Conservation (phyloP, 1,140 invertebrate genomes). For the Pantala flavescens region DNA sequence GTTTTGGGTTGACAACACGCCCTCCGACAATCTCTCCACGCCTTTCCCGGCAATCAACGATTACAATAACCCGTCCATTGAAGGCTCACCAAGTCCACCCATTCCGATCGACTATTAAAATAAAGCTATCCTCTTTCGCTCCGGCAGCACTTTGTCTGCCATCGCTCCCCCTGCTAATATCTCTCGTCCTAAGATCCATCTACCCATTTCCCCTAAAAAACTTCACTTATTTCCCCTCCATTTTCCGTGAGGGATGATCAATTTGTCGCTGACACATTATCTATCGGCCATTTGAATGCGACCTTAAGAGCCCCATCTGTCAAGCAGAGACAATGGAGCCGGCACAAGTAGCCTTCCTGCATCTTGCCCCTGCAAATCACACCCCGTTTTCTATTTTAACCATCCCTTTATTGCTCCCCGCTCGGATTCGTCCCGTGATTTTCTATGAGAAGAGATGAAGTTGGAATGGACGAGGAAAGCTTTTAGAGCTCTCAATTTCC, state of each 20-base stretch:
- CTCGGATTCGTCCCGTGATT: background rate
- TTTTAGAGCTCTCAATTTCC: no score
- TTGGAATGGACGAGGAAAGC: no score
- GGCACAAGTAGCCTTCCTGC: background rate
- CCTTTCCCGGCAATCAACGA: no score
- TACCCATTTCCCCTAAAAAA: background rate
- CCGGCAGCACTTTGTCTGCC: no score
- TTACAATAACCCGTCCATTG: no score
- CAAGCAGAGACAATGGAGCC: background rate
- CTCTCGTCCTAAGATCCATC: no score
- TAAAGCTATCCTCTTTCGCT: no score
- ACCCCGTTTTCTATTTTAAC: background rate
- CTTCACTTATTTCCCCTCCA: background rate
- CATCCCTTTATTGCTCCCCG: background rate
- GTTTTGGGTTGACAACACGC: background rate
- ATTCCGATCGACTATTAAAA: no score
- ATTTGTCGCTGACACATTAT: background rate
- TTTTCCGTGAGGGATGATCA: conserved; percentile 1
- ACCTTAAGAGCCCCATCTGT: background rate
- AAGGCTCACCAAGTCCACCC: no score
- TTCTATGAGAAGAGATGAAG: no score
- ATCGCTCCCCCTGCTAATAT: no score
- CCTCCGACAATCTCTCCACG: background rate
- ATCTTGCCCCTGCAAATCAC: background rate
- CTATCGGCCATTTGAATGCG: conserved; percentile 4